Base-by-base conservation (phyloP, 2,797 vertebrate species). In the Pelochelys cantorii region DNA sequence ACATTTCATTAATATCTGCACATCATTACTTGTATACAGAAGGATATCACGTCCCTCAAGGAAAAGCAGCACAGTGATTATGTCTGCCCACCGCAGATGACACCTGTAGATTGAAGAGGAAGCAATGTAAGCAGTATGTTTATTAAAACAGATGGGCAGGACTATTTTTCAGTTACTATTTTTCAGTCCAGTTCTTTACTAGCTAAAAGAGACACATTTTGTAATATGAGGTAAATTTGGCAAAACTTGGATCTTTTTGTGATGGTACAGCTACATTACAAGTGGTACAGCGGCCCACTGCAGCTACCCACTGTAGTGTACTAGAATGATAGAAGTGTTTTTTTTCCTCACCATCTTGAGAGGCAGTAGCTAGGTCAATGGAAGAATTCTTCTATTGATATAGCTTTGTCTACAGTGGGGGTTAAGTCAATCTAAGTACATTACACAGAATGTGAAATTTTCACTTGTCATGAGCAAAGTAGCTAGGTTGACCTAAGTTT, bases 121-220 rank as follows among this genome's bases (percentile, higher is more conserved):
- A 53, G 8, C 42, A 48, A 48, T 48, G 34, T 3, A 0, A n/a
- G 10, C 18, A 82, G 11, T 27, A 2, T 27, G 4, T 10, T 18
- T 62, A 2, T 25, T 74, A 74, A 42, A 74, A 65, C 62, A n/a
- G 31, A 65, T 65, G 71, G 22, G 37, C 22, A 42, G 37, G 11
- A 23, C 11, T 48, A 48, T 48, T 48, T 48, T 48, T 48, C 42
- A 48, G 42, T 48, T 48, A 48, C 8, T 75, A 48, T 48, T 75
- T 48, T 75, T 75, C 37, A 75, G 2, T 75, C 27, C 13, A 42
- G 37, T 68, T 68, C 31, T 65, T n/a, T n/a, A 65, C 17, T 68
- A 11, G n/a, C 18, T 68, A 34, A 68, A 68, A 68, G n/a, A 34
- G 4, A 34, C 17, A 9, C 34, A 68, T 68, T 68, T 68, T 68